Conservation (phyloP, 2,797 vertebrate genomes). For the Manis pentadactyla region DNA sequence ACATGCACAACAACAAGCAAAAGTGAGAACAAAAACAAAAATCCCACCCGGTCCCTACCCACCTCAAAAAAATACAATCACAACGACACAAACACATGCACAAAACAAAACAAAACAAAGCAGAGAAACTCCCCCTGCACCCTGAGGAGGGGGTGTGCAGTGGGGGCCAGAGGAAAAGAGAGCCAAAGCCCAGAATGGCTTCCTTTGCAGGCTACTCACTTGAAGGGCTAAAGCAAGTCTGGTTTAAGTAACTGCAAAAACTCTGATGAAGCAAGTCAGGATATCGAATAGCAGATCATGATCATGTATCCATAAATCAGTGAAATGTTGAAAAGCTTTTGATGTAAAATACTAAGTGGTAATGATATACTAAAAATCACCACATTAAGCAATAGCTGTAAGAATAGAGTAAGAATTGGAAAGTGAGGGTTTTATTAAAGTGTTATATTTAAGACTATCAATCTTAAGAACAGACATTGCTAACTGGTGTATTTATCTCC, state of each 20-base stretch:
- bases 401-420: neutral
- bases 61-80: no score
- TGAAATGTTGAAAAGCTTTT: slow-evolving; percentile 17
- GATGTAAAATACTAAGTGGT: neutral
- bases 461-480: neutral
- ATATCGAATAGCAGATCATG: neutral
- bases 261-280: neutral
- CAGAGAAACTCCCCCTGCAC: neutral
- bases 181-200: neutral
- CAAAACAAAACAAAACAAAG: neutral
- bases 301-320: neutral
- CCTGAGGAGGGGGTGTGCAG: neutral
- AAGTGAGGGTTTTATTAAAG: neutral
- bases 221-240: neutral
- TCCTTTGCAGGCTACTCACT: neutral
- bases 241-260: neutral
- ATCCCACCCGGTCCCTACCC: neutral
- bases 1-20: neutral
- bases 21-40: neutral
- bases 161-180: slow-evolving; percentile 13
- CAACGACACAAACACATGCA: no score
- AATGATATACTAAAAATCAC: neutral
- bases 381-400: neutral
- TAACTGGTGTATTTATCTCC: neutral
- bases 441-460: neutral